phyloP scores from a whole-genome alignment of 2,113 vertebrate genomes.

The Arvicanthis niloticus region DNA sequence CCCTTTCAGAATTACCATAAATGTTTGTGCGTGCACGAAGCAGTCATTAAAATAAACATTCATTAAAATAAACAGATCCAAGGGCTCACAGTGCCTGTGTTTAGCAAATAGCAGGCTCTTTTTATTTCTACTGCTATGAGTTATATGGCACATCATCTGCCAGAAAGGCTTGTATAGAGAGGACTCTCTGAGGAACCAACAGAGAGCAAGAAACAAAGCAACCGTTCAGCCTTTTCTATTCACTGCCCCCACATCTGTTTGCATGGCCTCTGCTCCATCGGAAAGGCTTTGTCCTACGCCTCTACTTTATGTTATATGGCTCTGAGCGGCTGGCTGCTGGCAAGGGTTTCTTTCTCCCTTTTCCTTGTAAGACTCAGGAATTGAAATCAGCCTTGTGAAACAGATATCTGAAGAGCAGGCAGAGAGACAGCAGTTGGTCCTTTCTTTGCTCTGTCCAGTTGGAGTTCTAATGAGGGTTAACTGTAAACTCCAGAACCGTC shows the following conservation, averaged over 20 bases:
- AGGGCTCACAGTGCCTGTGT: not conserved
- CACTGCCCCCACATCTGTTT: slow-evolving; percentile 88
- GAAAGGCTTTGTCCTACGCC: slow-evolving; percentile 82
- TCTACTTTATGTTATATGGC: slow-evolving; percentile 74
- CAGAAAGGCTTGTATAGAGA: slow-evolving; percentile 27
- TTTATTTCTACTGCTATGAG: slow-evolving; percentile 10
- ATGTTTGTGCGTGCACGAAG: slow-evolving; percentile 26
- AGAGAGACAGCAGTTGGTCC: slow-evolving; percentile 71
- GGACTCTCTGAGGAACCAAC: slow-evolving; percentile 69
- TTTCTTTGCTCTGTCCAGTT: slow-evolving; percentile 75
- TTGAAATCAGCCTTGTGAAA: slow-evolving; percentile 81
- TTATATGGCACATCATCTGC: slow-evolving; percentile 72
- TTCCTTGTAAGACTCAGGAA: slow-evolving; percentile 63
- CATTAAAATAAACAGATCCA: slow-evolving; percentile 34
- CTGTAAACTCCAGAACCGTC: slow-evolving; percentile 67
- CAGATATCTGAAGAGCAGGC: slow-evolving; percentile 77
- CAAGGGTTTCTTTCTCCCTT: slow-evolving; percentile 52
- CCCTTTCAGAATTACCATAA: slow-evolving; percentile 39
- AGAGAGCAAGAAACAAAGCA: slow-evolving; percentile 85
- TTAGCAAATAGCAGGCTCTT: slow-evolving; percentile 37
- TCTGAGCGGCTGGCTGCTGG: slow-evolving; percentile 63
- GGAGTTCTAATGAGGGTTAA: slow-evolving; percentile 76
- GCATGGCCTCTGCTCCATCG: slow-evolving; percentile 82
- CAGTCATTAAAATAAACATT: slow-evolving; percentile 56
- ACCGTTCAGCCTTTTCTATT: slow-evolving; percentile 84